A percentile compares a stretch with the other conserved stretches of the same genome.
Conservation (phyloP, 2,113 vertebrate genomes). For the Clarias macrocephalus region DNA sequence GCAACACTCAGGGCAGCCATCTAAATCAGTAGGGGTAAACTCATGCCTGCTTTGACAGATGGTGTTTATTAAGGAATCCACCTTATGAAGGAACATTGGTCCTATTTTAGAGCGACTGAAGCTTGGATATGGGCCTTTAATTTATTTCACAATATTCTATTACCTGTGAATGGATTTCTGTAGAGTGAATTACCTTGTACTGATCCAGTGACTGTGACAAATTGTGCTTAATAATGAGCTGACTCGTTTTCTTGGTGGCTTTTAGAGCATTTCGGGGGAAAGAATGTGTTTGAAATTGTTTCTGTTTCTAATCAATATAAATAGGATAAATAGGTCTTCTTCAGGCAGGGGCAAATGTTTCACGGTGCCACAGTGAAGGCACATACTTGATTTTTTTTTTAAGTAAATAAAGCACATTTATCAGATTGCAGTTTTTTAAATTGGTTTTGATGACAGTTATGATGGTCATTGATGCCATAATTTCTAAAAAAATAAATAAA, state of each 20-base stretch:
- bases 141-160: slow-evolving; percentile 3
- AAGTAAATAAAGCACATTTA: background rate
- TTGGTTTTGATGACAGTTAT: background rate
- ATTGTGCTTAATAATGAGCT: slow-evolving; percentile 22
- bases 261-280: slow-evolving; percentile 8
- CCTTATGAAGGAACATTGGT: slow-evolving; percentile 34
- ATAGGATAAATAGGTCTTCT: slow-evolving; percentile 22
- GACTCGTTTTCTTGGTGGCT: slow-evolving; percentile 17
- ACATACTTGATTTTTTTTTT: background rate
- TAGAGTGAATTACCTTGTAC: background rate
- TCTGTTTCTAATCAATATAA: slow-evolving; percentile 27
- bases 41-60: slow-evolving; percentile 74
- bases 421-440: background rate
- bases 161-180: background rate
- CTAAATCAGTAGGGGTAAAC: slow-evolving; percentile 64
- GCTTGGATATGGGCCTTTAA: slow-evolving; percentile 3
- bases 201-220: background rate
- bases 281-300: slow-evolving; percentile 17
- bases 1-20: slow-evolving; percentile 67
- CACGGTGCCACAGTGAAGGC: background rate
- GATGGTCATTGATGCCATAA: background rate
- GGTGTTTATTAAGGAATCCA: slow-evolving; percentile 71
- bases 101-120: slow-evolving; percentile 26
- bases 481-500: background rate
- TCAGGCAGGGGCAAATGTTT: background rate